These are phyloP conservation scores for Brachionus sp. DNA, from an alignment of 1,140 invertebrate species.

Conservation along the genomic window DNA sequence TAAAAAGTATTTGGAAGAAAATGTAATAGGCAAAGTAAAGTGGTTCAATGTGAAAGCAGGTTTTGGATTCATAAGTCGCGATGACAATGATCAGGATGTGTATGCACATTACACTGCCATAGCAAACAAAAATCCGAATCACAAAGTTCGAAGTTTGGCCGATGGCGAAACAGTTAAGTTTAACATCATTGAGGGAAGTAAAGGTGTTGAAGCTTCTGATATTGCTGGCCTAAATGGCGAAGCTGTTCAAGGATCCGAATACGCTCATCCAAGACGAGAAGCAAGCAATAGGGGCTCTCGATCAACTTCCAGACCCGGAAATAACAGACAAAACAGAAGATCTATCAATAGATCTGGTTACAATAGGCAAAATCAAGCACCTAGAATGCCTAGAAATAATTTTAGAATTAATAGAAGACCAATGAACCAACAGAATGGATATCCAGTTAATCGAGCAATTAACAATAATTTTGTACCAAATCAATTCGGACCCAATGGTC, in stretches of 20 bases:
- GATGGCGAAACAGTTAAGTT: slow-evolving; percentile 46
- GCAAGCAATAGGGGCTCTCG: not conserved
- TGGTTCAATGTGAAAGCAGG: slow-evolving; percentile 99
- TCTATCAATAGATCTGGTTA: not conserved
- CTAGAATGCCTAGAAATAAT: not conserved
- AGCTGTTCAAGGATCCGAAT: slow-evolving; percentile 42
- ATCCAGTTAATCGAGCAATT: not conserved
- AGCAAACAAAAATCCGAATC: slow-evolving; percentile 42
- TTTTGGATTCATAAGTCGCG: slow-evolving; percentile 91
- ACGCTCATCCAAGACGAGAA: slow-evolving; percentile 20
- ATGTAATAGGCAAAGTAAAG: slow-evolving; percentile 80
- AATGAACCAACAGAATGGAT: not conserved
- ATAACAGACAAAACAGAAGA: slow-evolving; percentile 1
- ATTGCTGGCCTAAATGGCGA: slow-evolving; percentile 39
- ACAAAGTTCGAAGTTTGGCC: slow-evolving; percentile 40
- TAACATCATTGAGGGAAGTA: slow-evolving; percentile 36
- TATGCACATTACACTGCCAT: slow-evolving; percentile 46
- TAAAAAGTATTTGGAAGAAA: slow-evolving; percentile 17
- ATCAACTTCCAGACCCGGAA: not conserved
- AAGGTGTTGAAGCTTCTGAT: slow-evolving; percentile 46
- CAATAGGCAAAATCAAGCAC: not conserved
- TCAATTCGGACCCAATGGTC: not conserved
- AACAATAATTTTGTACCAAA: not conserved
- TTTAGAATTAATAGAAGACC: not conserved
- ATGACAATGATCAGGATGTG: slow-evolving; percentile 46